Evolutionary conservation across 2,797 vertebrate species (phyloP).

Genomic region (Hippopotamyrus pictus): DNA sequence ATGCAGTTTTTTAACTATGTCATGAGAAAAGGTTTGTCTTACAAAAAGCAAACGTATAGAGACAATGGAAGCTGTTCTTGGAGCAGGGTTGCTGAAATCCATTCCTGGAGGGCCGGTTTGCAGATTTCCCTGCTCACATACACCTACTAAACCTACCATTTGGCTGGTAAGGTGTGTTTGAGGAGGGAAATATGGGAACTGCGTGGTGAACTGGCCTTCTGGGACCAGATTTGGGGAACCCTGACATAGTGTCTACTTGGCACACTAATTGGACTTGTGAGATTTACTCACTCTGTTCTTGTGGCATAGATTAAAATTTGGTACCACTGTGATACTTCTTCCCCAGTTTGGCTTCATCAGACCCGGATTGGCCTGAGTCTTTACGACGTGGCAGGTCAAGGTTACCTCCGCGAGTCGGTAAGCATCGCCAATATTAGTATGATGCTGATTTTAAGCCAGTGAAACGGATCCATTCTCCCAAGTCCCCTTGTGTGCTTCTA

Average conservation of each 20-base stretch:
- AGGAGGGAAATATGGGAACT: neutral
- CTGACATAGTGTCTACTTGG: neutral
- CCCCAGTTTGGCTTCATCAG: constrained; percentile 93
- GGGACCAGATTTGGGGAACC: neutral
- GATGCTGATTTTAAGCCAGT: neutral
- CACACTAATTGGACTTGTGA: neutral
- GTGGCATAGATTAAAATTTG: neutral
- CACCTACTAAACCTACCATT: neutral
- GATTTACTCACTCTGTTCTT: neutral
- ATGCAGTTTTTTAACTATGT: constrained; percentile 99
- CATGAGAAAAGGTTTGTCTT: constrained; percentile 87
- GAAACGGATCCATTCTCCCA: neutral
- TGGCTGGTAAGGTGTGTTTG: neutral
- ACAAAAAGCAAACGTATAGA: neutral
- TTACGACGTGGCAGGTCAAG: constrained; percentile 95
- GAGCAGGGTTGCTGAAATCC: neutral
- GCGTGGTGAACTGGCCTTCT: neutral
- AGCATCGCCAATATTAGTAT: neutral
- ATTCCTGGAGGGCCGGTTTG: neutral
- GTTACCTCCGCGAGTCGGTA: constrained; percentile 93
- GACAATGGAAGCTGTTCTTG: neutral
- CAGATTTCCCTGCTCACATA: neutral
- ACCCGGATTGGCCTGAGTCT: constrained; percentile 95
- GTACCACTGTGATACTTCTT: constrained; percentile 19
- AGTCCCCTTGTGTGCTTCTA: neutral